phyloP scores from a whole-genome alignment of 2,797 vertebrate genomes.

The Loris lydekkerianus region DNA sequence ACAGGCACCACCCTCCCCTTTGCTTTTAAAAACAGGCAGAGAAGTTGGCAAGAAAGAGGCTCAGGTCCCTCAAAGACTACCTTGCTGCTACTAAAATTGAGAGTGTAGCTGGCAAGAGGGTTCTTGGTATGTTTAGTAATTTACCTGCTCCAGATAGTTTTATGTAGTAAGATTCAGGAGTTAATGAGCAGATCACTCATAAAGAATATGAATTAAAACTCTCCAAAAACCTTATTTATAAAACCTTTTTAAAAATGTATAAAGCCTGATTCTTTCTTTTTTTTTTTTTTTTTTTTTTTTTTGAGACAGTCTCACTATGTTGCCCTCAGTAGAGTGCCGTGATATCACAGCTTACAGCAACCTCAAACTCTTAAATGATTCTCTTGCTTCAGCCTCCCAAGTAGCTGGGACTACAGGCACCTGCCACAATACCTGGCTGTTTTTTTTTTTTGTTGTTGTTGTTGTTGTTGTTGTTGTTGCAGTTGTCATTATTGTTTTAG shows the following conservation, averaged over 20 bases:
- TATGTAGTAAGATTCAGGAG: not conserved
- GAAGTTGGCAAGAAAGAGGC: not conserved
- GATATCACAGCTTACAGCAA: no score
- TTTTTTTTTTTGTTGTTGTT: no score
- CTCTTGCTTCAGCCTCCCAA: no score
- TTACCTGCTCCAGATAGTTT: not conserved
- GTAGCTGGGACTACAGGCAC: no score
- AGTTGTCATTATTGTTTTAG: no score
- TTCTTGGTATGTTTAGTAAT: constrained; percentile 39
- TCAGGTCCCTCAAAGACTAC: not conserved
- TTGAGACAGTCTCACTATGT: no score
- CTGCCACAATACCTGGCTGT: no score
- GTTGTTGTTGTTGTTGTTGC: no score
- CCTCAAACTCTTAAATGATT: no score
- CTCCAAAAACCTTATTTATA: not conserved
- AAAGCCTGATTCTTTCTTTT: not conserved
- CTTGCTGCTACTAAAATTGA: not conserved
- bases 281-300: no score
- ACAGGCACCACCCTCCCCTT: not conserved
- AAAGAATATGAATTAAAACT: constrained; percentile 40
- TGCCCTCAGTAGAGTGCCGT: no score
- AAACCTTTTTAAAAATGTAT: constrained; percentile 16
- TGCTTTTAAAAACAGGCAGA: not conserved
- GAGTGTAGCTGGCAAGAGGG: not conserved
- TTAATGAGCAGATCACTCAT: constrained; percentile 30